Percentiles rank a stretch among this genome's conserved stretches.
Evolutionary conservation across 2,113 vertebrate species (phyloP).

Genomic region (Microcebus ravelobensis): DNA sequence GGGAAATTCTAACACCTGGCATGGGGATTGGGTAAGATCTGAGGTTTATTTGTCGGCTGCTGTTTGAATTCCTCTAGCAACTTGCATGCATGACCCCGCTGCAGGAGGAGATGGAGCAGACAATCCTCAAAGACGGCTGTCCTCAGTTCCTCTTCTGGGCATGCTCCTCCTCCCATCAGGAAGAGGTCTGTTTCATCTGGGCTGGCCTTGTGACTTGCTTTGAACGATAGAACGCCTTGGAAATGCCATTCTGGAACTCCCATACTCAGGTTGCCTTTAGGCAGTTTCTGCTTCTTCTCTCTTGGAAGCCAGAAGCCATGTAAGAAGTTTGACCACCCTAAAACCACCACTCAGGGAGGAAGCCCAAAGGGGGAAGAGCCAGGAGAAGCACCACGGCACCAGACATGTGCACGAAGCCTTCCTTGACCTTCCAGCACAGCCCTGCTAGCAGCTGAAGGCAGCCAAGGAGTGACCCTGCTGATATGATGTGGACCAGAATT

Average conservation of each 20-base stretch:
- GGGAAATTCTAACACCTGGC: background rate
- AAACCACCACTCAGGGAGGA: background rate
- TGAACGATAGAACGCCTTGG: background rate
- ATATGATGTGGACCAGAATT: background rate
- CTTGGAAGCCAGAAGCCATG: background rate
- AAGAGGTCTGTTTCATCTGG: background rate
- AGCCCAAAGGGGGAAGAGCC: background rate
- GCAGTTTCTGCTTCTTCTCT: background rate
- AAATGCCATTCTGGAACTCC: background rate
- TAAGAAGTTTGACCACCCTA: background rate
- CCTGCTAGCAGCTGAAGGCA: background rate
- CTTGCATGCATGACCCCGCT: rapidly evolving
- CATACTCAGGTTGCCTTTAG: background rate
- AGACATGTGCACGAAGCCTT: background rate
- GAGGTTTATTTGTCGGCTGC: background rate
- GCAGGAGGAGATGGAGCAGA: background rate
- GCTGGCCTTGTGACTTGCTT: background rate
- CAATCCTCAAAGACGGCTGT: background rate
- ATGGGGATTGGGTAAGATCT: rapidly evolving
- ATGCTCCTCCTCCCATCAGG: background rate
- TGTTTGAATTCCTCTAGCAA: background rate
- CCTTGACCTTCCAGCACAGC: background rate
- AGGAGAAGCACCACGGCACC: background rate
- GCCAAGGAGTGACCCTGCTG: background rate
- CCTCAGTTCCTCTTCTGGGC: background rate